Base-by-base conservation (phyloP, 2,888 invertebrate species). In the Rhagonycha lutea region DNA sequence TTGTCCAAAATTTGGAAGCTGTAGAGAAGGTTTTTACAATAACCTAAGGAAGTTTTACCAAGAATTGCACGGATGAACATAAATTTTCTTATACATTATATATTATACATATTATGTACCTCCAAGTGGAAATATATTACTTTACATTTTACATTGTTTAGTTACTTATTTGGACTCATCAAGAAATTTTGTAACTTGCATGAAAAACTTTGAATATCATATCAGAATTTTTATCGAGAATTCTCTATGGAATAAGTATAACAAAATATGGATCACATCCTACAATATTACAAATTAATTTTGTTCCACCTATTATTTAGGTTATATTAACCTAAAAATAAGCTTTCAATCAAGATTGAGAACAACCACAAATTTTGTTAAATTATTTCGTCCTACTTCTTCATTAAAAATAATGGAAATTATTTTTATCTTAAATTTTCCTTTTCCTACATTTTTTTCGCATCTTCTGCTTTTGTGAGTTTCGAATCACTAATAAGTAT, bases 31-130 rank as follows among this genome's bases (percentile, higher is more conserved):
- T 26, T 80, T 80, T 74, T 80, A 74, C 71, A 70, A 72, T 70
- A 72, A 74, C 67, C 71, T 80, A 24, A 79, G 75, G 71, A 74
- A 77, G 12, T 80, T 79, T 71, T 80, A 79, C 18, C 79, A 74
- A 75, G 73, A 74, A 14, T 75, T 80, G 14, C 73, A 79, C 67
- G 69, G 65, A 29, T 77, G 77, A 69, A 47, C 14, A 18, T 28
- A 61, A 24, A 8, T 18, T 23, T 69, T 8, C 26, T 62, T 63
- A 23, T 60, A 69, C 23, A 28, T 26, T 70, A 61, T 70, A 62
- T 32, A 23, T 23, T 23, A 29, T 70, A 61, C 28, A 14, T 26
- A 65, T 24, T 8, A 65, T 65, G 14, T 61, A 61, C n/a, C n/a
- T n/a, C n/a, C 63, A 65, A n/a, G 18, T 65, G 26, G n/a, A n/a